Percentiles rank a stretch among this genome's conserved stretches.
These are phyloP conservation scores for Penelope pileata DNA, from an alignment of 2,113 vertebrate species.

Conservation along the genomic window DNA sequence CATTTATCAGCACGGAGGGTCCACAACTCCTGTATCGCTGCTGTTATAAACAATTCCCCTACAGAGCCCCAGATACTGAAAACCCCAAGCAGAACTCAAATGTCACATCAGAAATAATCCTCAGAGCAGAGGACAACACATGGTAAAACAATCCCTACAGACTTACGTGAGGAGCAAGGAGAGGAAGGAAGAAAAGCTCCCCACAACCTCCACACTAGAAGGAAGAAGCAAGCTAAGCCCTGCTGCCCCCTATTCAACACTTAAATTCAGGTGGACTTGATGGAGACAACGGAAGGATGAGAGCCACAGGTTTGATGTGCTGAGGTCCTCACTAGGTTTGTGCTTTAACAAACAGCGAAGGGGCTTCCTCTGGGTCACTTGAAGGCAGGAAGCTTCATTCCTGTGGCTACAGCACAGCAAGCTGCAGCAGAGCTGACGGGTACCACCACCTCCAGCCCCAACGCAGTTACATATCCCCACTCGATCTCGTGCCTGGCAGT, in stretches of 20 bases:
- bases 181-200: neutral
- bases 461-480: accelerated
- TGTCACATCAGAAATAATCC: neutral
- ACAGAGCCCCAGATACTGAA: neutral
- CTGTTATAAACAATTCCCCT: neutral
- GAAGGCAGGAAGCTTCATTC: accelerated
- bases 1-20: neutral
- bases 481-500: neutral
- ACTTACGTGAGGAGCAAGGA: neutral
- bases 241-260: neutral
- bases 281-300: neutral
- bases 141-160: neutral
- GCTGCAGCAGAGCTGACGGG: neutral
- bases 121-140: neutral
- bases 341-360: neutral
- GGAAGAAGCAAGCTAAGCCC: neutral
- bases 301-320: neutral
- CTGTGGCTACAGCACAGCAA: neutral
- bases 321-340: accelerated
- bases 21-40: neutral
- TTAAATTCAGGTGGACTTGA: neutral
- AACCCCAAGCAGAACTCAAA: neutral
- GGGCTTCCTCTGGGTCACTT: neutral
- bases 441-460: neutral
- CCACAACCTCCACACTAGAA: neutral